A percentile compares a stretch with the other conserved stretches of the same genome.
Conservation (phyloP, 2,797 vertebrate species). For the Sebastes steindachneri region DNA sequence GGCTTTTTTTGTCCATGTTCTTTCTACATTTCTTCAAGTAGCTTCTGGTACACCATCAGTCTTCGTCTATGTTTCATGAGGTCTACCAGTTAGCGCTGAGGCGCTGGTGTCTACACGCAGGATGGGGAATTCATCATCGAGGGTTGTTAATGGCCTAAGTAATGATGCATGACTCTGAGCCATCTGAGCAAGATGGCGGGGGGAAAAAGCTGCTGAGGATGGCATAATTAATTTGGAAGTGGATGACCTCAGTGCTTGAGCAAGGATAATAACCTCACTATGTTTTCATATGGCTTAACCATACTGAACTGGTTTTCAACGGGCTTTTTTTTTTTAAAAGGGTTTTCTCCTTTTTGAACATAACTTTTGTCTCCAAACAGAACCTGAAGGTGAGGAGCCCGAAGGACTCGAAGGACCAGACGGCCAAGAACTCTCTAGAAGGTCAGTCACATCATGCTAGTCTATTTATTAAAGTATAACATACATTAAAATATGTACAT, state of each 20-base stretch:
- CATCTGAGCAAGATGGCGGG: constrained; percentile 57
- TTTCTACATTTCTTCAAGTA: background rate
- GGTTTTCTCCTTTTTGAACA: background rate
- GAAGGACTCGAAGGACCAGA: constrained; percentile 93
- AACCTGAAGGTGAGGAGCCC: constrained; percentile 94
- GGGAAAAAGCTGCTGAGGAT: constrained; percentile 40
- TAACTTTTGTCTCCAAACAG: constrained; percentile 72
- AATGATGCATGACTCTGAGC: constrained; percentile 68
- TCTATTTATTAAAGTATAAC: background rate
- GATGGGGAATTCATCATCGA: constrained; percentile 61
- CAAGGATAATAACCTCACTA: constrained; percentile 23
- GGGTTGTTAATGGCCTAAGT: constrained; percentile 69
- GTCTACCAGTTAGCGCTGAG: constrained; percentile 22
- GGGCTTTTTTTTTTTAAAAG: background rate
- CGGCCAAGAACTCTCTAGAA: constrained; percentile 94
- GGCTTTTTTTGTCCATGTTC: background rate
- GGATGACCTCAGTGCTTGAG: constrained; percentile 49
- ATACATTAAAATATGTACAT: background rate
- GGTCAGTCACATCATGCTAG: constrained; percentile 82
- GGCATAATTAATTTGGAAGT: constrained; percentile 61
- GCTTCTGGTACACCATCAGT: constrained; percentile 21
- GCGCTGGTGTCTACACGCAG: constrained; percentile 33
- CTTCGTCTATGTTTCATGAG: constrained; percentile 49
- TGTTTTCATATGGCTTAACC: constrained; percentile 4
- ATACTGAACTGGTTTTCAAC: background rate